A percentile compares a stretch with the other conserved stretches of the same genome.
Conservation (phyloP, 2,888 invertebrate genomes). For the Coronaproctus castanopsis region DNA sequence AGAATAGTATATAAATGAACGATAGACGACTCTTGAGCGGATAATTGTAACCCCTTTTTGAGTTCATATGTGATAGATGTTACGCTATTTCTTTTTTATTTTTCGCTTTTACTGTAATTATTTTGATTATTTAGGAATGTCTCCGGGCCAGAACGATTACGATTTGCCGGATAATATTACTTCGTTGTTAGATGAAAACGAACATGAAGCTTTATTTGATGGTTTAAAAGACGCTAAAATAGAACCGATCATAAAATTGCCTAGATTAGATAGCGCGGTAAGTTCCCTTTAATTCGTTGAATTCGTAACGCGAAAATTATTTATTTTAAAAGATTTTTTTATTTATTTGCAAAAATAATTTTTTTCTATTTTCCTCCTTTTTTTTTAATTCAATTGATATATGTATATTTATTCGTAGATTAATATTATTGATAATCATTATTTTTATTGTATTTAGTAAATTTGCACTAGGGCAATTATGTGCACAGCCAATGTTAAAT, state of each 20-base stretch:
- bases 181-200: not conserved
- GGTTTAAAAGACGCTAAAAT: not conserved
- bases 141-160: not conserved
- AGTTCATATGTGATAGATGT: no score
- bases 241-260: conserved; percentile 3
- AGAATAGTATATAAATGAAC: no score
- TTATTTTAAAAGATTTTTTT: not conserved
- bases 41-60: no score
- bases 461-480: no score
- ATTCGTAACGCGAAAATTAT: not conserved
- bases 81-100: no score
- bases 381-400: not conserved
- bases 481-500: no score
- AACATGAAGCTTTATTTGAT: not conserved
- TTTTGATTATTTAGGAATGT: no score
- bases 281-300: not conserved
- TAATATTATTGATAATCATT: no score
- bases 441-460: no score
- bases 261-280: not conserved
- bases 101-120: no score
- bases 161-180: conserved; percentile 5
- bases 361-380: not conserved
- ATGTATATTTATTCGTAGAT: no score
- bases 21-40: no score
- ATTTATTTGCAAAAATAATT: not conserved